Evolutionary conservation across 2,888 invertebrate genomes (phyloP).

Genomic region (Drosophila prolongata): DNA sequence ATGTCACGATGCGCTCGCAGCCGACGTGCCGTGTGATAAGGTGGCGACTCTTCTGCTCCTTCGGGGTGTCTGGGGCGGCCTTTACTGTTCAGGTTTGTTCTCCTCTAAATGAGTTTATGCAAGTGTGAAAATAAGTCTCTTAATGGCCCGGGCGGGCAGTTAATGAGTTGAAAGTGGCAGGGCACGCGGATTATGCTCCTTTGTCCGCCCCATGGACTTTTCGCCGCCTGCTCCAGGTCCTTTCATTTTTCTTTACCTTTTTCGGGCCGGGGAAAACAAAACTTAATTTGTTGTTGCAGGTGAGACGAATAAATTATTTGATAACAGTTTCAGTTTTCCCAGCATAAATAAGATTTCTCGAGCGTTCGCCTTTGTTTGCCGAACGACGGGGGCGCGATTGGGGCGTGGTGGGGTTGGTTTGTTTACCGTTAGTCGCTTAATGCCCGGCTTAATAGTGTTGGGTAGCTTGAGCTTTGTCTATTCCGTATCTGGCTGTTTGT

Average conservation of each 20-base stretch:
- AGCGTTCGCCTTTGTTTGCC: conserved; percentile 39
- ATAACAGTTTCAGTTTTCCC: conserved; percentile 66
- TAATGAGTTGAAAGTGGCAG: conserved; percentile 76
- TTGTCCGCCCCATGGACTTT: conserved; percentile 34
- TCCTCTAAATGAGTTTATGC: conserved; percentile 78
- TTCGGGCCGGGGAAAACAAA: conserved; percentile 50
- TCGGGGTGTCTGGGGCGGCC: conserved; percentile 4
- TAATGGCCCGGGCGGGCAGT: conserved; percentile 70
- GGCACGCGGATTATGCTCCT: conserved; percentile 71
- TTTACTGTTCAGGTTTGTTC: conserved; percentile 54
- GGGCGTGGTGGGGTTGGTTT: conserved; percentile 18
- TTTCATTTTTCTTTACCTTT: conserved; percentile 17
- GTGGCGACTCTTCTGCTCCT: conserved; percentile 42
- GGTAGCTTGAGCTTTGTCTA: conserved; percentile 49
- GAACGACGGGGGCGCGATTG: conserved; percentile 1
- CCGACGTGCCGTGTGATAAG: conserved; percentile 70
- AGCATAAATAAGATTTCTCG: conserved; percentile 72
- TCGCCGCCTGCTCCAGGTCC: not conserved
- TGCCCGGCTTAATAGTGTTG: conserved; percentile 68
- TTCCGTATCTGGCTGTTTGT: conserved; percentile 58
- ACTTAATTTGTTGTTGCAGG: conserved; percentile 78
- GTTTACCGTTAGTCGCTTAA: conserved; percentile 65
- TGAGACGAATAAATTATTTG: conserved; percentile 78
- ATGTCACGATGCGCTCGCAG: conserved; percentile 77
- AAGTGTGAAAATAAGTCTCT: conserved; percentile 81